Evolutionary conservation across 2,113 vertebrate species (phyloP).

Genomic region (Pedetes capensis): DNA sequence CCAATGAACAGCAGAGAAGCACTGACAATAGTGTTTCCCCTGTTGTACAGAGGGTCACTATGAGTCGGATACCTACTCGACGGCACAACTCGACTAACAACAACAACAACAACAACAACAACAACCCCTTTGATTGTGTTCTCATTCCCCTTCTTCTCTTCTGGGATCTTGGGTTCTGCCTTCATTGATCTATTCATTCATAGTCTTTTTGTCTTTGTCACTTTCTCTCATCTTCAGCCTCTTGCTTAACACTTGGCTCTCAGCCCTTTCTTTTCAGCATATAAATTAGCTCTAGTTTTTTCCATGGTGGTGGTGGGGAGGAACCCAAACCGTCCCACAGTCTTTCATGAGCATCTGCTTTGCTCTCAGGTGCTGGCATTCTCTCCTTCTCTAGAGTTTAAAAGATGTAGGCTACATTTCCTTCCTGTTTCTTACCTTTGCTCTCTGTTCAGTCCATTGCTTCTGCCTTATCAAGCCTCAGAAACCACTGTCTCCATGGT

Average conservation of each 20-base stretch:
- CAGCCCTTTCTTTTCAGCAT: not conserved
- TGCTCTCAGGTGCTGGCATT: not conserved
- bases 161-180: slow-evolving; percentile 8
- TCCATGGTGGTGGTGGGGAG: not conserved
- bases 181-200: slow-evolving; percentile 23
- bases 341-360: not conserved
- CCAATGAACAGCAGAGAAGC: too few relatives aligned
- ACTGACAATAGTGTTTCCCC: too few relatives aligned
- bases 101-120: too few relatives aligned
- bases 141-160: not conserved
- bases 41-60: too few relatives aligned
- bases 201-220: not conserved
- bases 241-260: not conserved
- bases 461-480: not conserved
- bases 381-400: not conserved
- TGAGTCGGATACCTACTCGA: too few relatives aligned
- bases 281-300: not conserved
- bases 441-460: not conserved
- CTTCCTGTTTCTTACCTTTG: not conserved
- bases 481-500: not conserved
- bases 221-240: not conserved
- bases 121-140: too few relatives aligned
- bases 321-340: not conserved
- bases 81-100: too few relatives aligned
- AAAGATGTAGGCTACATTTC: not conserved